Conservation (phyloP, 2,113 vertebrate species). For the Marcusenius ussheri region DNA sequence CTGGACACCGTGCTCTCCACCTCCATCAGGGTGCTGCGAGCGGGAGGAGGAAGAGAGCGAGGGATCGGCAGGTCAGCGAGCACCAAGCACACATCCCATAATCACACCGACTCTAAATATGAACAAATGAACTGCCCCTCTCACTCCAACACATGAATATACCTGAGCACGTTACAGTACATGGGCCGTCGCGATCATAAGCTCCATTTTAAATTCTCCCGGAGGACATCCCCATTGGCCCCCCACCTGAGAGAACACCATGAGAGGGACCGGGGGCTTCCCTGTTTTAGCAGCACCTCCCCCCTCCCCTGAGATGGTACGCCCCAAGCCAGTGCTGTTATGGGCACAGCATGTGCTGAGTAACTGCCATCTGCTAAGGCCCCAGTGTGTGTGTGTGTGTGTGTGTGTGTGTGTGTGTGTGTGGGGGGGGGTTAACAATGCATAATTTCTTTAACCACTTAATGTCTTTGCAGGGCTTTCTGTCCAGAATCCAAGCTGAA, state of each 20-base stretch:
- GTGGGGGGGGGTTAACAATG: background rate
- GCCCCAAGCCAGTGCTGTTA: background rate
- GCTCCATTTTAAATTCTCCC: background rate
- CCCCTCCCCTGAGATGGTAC: background rate
- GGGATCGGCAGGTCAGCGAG: background rate
- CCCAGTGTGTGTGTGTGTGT: background rate
- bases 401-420: background rate
- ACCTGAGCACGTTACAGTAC: background rate
- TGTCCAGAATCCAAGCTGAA: background rate
- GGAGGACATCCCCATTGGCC: background rate
- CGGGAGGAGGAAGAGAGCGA: conserved; percentile 30
- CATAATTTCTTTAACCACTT: background rate
- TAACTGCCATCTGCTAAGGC: background rate
- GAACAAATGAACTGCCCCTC: background rate
- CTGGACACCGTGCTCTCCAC: conserved; percentile 95
- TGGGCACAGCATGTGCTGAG: background rate
- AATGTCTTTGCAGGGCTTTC: background rate
- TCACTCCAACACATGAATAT: background rate
- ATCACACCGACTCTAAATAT: background rate
- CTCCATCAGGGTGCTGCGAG: conserved; percentile 95
- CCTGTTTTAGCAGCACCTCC: background rate
- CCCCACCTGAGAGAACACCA: background rate
- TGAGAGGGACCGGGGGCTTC: background rate
- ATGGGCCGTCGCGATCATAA: background rate
- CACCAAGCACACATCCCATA: background rate